Evolutionary conservation across 2,113 vertebrate genomes (phyloP).

Genomic region (Hypocryptadius cinnamomeus): DNA sequence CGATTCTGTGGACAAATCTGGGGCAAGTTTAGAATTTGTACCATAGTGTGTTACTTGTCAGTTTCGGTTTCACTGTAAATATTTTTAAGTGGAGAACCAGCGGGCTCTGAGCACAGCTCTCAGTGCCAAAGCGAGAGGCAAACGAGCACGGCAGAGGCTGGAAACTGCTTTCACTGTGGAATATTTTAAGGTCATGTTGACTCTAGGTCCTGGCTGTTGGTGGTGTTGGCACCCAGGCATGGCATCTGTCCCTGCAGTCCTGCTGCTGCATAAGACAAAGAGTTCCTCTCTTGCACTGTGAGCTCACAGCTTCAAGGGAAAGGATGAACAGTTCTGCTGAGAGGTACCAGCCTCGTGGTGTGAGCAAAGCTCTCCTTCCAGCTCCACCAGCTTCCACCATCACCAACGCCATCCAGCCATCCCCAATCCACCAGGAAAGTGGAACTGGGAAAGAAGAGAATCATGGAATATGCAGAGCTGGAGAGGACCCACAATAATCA

Average conservation of each 20-base stretch:
- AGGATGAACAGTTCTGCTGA: background rate
- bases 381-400: background rate
- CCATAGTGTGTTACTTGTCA: constrained; percentile 26
- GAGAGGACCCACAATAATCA: accelerated
- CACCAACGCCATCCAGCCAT: background rate
- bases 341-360: background rate
- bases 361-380: background rate
- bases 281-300: background rate
- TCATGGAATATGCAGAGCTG: too few relatives aligned
- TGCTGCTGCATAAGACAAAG: background rate
- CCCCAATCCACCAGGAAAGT: background rate
- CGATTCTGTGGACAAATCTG: constrained; percentile 49
- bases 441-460: background rate
- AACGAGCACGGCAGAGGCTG: accelerated
- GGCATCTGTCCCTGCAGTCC: background rate
- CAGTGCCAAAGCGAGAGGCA: background rate
- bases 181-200: background rate
- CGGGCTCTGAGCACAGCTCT: background rate
- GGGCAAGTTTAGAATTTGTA: constrained; percentile 58
- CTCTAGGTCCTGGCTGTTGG: background rate
- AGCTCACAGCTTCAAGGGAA: background rate
- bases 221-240: background rate
- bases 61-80: constrained; percentile 20
- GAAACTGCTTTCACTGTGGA: background rate
- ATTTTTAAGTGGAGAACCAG: background rate